Conservation (phyloP, 2,888 invertebrate genomes). For the Octodonta nipae region DNA sequence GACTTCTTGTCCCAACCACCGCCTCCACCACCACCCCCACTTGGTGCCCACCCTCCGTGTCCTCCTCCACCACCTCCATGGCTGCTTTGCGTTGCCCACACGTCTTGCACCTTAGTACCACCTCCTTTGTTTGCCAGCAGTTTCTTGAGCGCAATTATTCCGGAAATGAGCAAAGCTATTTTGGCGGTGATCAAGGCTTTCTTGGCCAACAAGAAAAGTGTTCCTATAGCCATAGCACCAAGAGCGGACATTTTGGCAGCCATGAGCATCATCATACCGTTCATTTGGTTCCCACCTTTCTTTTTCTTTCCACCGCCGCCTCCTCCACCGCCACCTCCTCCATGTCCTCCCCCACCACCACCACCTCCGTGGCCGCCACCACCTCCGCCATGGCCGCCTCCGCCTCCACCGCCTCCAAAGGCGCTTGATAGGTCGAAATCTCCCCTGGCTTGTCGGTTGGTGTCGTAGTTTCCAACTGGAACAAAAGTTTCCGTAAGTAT, state of each 20-base stretch:
- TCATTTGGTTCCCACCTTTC: slow-evolving; percentile 47
- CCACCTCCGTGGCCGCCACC: slow-evolving; percentile 33
- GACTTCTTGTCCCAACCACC: slow-evolving; percentile 60
- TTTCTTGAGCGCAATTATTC: slow-evolving; percentile 73
- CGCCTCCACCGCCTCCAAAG: slow-evolving; percentile 36
- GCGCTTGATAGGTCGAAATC: not conserved
- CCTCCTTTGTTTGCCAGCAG: slow-evolving; percentile 43
- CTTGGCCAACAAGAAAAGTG: slow-evolving; percentile 67
- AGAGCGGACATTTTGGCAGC: slow-evolving; percentile 73
- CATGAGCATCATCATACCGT: slow-evolving; percentile 80
- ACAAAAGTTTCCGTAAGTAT: too few relatives aligned
- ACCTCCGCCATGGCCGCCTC: slow-evolving; percentile 32
- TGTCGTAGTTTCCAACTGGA: too few relatives aligned
- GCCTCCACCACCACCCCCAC: slow-evolving; percentile 36
- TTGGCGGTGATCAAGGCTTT: slow-evolving; percentile 70
- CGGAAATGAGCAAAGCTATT: slow-evolving; percentile 66
- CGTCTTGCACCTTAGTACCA: slow-evolving; percentile 32
- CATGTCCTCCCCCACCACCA: slow-evolving; percentile 29
- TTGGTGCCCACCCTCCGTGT: slow-evolving; percentile 38
- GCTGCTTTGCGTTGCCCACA: slow-evolving; percentile 11
- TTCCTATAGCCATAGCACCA: slow-evolving; percentile 67
- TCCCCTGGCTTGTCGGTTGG: too few relatives aligned
- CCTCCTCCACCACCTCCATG: slow-evolving; percentile 33
- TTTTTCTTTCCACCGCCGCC: slow-evolving; percentile 60
- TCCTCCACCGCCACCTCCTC: slow-evolving; percentile 51